Evolutionary conservation across 53 echinoderm and acorn worm genomes (phyloP).

Genomic region (Actinopyga echinites): DNA sequence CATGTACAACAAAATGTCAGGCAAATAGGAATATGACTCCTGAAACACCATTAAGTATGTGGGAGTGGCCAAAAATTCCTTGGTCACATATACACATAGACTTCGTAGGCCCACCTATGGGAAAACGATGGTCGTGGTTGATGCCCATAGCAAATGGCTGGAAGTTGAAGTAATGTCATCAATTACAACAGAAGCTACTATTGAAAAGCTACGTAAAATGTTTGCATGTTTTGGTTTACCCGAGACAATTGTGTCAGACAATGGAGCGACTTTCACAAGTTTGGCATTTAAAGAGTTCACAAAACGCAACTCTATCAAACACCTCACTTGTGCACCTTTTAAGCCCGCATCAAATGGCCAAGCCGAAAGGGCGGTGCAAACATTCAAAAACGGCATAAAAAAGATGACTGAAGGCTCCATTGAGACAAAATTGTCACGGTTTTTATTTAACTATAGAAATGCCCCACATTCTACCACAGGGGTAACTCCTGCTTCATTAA

Average conservation of each 20-base stretch:
- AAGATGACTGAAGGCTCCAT: slow-evolving; percentile 27
- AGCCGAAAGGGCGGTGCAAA: slow-evolving; percentile 32
- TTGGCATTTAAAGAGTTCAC: neutral
- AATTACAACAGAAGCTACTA: neutral
- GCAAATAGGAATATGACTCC: neutral
- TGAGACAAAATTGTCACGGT: slow-evolving; percentile 6
- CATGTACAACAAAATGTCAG: neutral
- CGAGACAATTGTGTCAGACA: slow-evolving; percentile 15
- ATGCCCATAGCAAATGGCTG: neutral
- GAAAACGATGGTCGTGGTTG: neutral
- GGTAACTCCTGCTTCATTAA: neutral
- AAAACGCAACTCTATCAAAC: neutral
- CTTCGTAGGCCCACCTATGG: neutral
- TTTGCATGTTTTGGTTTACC: slow-evolving; percentile 23
- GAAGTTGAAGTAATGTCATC: neutral
- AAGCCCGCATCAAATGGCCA: slow-evolving; percentile 34
- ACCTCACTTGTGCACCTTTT: slow-evolving; percentile 8
- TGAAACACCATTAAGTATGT: neutral
- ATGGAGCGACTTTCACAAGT: slow-evolving; percentile 30
- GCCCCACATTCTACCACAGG: slow-evolving; percentile 34
- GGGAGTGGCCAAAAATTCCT: neutral
- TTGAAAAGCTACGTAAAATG: slow-evolving; percentile 4
- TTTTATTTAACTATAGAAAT: slow-evolving; percentile 10
- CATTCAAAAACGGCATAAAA: slow-evolving; percentile 22
- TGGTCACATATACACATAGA: neutral